Evolutionary conservation across 2,797 vertebrate species (phyloP), one percentile per base, ranked within the genome.

Genomic region (Ciconia nigra): DNA sequence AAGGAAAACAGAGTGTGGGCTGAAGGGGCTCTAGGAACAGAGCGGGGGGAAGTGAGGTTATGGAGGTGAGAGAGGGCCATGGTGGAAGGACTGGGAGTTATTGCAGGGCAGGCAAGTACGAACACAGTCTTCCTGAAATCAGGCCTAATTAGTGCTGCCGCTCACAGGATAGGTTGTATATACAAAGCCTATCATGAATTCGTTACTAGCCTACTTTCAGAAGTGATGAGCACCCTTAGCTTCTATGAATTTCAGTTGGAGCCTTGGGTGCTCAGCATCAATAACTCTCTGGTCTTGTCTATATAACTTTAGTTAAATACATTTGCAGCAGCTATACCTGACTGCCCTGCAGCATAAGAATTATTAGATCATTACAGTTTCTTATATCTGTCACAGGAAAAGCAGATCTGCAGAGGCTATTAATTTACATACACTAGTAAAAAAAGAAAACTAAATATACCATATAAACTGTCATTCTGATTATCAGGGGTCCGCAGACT

Each of bases 291-390:
- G 39, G 31, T 62, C 18, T 37, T 72, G 49, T 54, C 67, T 59
- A 13, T 66, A 42, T 63, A 70, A 83, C 83, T 79, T 92, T 59
- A 84, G 59, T 62, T 80, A 87, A 88, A 92, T 51, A 91, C 77
- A 83, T 84, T 82, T 91, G 52, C 62, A 90, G 52, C 46, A 89
- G 77, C 44, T 94, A n/a, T 89, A 71, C 14, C n/a, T 89, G 85
- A 35, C 77, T 95, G 70, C 58, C 73, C 55, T 87, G 85, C 62
- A 94, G 85, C 47, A 51, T 77, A 21, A 95, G 47, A 93, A 89
- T 97, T 91, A 96, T 93, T 94, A 87, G 51, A 46, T 89, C 77
- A 83, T 92, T 95, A 71, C 26, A 46, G 11, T 74, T 94, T 87
- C 62, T 91, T 89, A 44, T 59, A 85, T 81, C 55, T 21, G 26